Conservation (phyloP, 2,797 vertebrate species). For the Astyanax mexicanus region DNA sequence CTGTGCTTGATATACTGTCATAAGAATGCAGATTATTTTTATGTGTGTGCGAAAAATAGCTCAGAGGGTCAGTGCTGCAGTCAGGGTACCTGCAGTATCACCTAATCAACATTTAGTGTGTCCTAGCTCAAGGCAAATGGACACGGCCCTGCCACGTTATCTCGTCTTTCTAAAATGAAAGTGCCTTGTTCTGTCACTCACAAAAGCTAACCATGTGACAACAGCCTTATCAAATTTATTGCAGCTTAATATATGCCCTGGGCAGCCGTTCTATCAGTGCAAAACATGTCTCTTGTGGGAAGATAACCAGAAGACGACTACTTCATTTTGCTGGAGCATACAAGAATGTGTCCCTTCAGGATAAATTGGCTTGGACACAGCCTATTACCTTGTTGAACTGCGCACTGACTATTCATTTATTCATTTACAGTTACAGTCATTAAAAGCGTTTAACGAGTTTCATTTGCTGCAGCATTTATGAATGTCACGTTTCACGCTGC, state of each 20-base stretch:
- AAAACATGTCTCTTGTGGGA: neutral
- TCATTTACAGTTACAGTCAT: constrained; percentile 20
- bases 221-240: constrained; percentile 11
- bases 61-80: neutral
- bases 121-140: neutral
- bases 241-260: constrained; percentile 13
- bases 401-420: constrained; percentile 13
- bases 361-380: neutral
- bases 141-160: neutral
- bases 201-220: neutral
- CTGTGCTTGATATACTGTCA: neutral
- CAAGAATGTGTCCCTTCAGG: neutral
- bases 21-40: neutral
- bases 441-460: constrained; percentile 6
- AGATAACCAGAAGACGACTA: constrained; percentile 12
- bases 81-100: neutral
- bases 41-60: neutral
- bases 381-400: neutral
- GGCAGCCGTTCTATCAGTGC: neutral
- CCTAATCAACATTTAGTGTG: constrained; percentile 7
- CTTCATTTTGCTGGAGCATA: neutral
- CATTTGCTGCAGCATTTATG: neutral
- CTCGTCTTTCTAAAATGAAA: constrained; percentile 20
- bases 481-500: neutral
- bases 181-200: constrained; percentile 10